Evolutionary conservation across 1,140 invertebrate genomes (phyloP).

Genomic region (Drepana arcuata): DNA sequence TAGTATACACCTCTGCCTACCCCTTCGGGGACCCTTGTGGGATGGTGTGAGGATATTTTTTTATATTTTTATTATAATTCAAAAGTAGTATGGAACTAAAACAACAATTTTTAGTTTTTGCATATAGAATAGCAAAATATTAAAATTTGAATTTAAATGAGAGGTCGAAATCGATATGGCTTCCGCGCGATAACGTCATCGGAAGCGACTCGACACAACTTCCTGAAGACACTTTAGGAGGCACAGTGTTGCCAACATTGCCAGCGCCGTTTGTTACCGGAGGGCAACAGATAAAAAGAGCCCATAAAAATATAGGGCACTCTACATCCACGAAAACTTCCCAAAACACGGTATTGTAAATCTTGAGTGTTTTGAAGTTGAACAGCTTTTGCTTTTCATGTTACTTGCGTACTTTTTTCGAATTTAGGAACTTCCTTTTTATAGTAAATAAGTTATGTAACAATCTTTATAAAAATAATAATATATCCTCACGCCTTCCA

Average conservation of each 20-base stretch:
- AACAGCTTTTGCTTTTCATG: background rate
- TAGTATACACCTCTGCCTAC: too few species aligned
- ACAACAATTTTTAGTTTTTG: too few species aligned
- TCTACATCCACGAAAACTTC: background rate
- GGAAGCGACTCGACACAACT: background rate
- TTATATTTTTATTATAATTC: too few species aligned
- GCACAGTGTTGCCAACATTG: background rate
- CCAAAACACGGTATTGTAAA: background rate
- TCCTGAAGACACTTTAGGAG: background rate
- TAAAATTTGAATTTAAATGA: too few species aligned
- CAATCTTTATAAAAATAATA: too few species aligned
- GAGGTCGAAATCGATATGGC: slow-evolving; percentile 8
- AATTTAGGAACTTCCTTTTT: too few species aligned
- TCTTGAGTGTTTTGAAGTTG: background rate
- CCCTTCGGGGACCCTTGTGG: too few species aligned
- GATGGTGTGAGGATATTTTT: too few species aligned
- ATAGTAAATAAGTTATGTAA: too few species aligned
- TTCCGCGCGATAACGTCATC: slow-evolving; percentile 11
- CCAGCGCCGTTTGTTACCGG: background rate
- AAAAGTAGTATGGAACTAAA: too few species aligned
- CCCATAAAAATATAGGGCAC: slow-evolving; percentile 1
- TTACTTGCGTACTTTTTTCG: background rate
- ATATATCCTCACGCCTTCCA: too few species aligned
- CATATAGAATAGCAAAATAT: too few species aligned
- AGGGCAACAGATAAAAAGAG: background rate